These are phyloP conservation scores for Holacanthella duospinosa DNA, from an alignment of 2,888 invertebrate genomes.

Conservation along the genomic window DNA sequence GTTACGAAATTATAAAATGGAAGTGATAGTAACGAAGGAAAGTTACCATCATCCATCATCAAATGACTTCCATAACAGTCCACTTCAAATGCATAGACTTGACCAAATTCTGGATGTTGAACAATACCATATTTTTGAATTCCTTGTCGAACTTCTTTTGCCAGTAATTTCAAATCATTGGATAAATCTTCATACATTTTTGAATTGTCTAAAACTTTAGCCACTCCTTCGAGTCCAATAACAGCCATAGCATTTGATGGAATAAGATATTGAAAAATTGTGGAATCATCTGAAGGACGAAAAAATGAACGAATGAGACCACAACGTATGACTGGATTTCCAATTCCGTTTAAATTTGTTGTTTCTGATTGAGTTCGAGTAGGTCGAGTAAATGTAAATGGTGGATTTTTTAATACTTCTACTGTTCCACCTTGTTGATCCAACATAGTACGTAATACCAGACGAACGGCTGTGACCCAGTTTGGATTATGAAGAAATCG, in stretches of 20 bases:
- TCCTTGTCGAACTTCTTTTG: constrained; percentile 20
- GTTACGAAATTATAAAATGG: constrained; percentile 27
- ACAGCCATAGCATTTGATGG: constrained; percentile 33
- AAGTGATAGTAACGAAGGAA: constrained; percentile 28
- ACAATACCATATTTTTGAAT: constrained; percentile 23
- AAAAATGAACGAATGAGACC: constrained; percentile 34
- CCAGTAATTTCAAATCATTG: constrained; percentile 19
- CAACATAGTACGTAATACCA: constrained; percentile 18
- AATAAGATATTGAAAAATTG: constrained; percentile 29
- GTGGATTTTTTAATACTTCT: constrained; percentile 22
- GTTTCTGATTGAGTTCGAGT: constrained; percentile 31
- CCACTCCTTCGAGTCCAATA: constrained; percentile 26
- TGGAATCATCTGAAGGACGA: constrained; percentile 33
- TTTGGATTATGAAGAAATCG: constrained; percentile 24
- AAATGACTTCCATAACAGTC: constrained; percentile 32
- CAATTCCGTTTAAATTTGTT: constrained; percentile 26
- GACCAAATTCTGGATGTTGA: constrained; percentile 30
- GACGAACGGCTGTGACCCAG: constrained; percentile 22
- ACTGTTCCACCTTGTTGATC: constrained; percentile 30
- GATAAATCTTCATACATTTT: constrained; percentile 15
- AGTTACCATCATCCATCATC: constrained; percentile 35
- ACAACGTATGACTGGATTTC: constrained; percentile 28
- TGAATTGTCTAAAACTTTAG: constrained; percentile 17
- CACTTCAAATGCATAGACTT: constrained; percentile 33
- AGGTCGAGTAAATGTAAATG: constrained; percentile 26